phyloP scores from a whole-genome alignment of 1,140 invertebrate genomes.

The Gryon sp. region DNA sequence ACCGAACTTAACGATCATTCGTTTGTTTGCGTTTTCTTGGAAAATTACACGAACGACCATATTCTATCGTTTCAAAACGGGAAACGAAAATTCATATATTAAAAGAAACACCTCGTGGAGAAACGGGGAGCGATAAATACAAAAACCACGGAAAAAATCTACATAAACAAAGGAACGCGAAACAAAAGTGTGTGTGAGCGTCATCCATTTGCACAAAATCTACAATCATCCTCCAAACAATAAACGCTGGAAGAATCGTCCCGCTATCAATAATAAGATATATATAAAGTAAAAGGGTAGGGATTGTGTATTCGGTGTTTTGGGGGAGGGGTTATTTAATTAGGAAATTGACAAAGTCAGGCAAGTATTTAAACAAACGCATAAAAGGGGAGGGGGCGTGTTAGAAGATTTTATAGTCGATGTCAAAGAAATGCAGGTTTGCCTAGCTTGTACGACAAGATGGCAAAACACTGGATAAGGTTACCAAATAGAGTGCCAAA shows the following conservation, averaged over 20 bases:
- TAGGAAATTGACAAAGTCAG: constrained; percentile 34
- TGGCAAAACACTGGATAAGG: too few species aligned
- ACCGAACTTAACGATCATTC: neutral
- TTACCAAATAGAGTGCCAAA: too few species aligned
- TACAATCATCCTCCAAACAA: constrained; percentile 40
- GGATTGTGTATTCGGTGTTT: too few species aligned
- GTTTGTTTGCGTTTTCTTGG: constrained; percentile 3
- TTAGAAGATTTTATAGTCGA: too few species aligned
- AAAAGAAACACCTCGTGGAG: too few species aligned
- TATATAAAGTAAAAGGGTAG: neutral
- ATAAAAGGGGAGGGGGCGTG: neutral
- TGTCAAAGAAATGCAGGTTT: constrained; percentile 35
- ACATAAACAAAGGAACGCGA: neutral
- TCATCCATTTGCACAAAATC: constrained; percentile 8
- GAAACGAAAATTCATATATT: too few species aligned
- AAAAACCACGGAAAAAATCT: neutral
- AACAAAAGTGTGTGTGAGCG: constrained; percentile 10
- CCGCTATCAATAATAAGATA: constrained; percentile 28
- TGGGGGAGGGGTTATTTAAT: constrained; percentile 13
- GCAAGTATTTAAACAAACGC: constrained; percentile 25
- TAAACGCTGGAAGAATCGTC: constrained; percentile 45
- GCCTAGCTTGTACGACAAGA: too few species aligned
- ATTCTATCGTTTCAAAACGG: constrained; percentile 2
- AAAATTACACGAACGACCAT: constrained; percentile 16
- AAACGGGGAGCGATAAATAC: neutral